Conservation (phyloP, 2,888 invertebrate species). For the Agriopis leucophaearia region DNA sequence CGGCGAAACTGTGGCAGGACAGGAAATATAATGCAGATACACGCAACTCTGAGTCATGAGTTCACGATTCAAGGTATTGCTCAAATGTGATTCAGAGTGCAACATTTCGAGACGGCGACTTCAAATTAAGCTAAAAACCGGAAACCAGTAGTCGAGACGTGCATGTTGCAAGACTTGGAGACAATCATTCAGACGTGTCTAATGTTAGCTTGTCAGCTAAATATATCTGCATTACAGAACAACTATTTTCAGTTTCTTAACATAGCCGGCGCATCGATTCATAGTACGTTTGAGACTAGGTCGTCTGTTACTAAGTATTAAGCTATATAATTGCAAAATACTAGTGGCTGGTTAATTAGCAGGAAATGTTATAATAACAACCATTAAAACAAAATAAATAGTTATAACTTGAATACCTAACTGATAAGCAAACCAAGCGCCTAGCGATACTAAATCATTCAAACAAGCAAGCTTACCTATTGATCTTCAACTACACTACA, state of each 20-base stretch:
- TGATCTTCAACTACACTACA: slow-evolving; percentile 30
- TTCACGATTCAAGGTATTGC: slow-evolving; percentile 17
- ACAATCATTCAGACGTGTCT: slow-evolving; percentile 32
- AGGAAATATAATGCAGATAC: slow-evolving; percentile 20
- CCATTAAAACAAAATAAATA: not conserved
- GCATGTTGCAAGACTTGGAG: slow-evolving; percentile 19
- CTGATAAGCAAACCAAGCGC: slow-evolving; percentile 14
- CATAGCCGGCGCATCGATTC: slow-evolving; percentile 7
- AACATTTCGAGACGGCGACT: slow-evolving; percentile 3
- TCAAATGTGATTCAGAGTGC: slow-evolving; percentile 16
- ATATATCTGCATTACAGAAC: slow-evolving; percentile 35
- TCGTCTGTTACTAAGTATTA: not conserved
- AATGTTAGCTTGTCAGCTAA: slow-evolving; percentile 29
- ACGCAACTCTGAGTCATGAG: slow-evolving; percentile 14
- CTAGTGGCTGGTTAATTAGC: not conserved
- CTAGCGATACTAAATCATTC: slow-evolving; percentile 38
- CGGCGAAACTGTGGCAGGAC: slow-evolving; percentile 9
- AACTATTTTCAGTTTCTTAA: slow-evolving; percentile 22
- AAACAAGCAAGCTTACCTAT: slow-evolving; percentile 41
- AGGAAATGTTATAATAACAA: slow-evolving; percentile 7
- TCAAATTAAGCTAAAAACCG: slow-evolving; percentile 12
- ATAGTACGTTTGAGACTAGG: not conserved
- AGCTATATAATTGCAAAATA: slow-evolving; percentile 4
- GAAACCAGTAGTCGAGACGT: slow-evolving; percentile 20
- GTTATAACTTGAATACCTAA: not conserved